These are phyloP conservation scores for Latrodectus elegans DNA, from an alignment of 2,888 invertebrate species.

Conservation along the genomic window DNA sequence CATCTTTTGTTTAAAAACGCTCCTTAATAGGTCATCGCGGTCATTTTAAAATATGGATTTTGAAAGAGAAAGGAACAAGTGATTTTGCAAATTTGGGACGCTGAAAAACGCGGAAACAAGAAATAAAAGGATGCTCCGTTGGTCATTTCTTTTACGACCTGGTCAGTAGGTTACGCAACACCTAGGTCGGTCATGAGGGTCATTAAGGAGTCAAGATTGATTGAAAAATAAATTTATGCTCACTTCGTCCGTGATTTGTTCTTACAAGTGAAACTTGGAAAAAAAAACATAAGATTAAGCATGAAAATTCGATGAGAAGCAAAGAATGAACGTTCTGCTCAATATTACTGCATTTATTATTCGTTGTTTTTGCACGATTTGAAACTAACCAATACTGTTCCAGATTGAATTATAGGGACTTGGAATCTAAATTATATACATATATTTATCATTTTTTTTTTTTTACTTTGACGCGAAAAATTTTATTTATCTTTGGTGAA, in stretches of 20 bases:
- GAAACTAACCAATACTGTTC: no score
- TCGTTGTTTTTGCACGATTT: no score
- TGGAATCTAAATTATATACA: no score
- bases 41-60: background rate
- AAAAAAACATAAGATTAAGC: background rate
- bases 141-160: slow-evolving; percentile 37
- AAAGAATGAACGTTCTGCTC: background rate
- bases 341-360: no score
- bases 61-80: slow-evolving; percentile 2
- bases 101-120: slow-evolving; percentile 23
- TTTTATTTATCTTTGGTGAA: no score
- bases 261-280: background rate
- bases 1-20: slow-evolving; percentile 10
- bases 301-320: background rate
- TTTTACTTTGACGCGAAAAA: no score
- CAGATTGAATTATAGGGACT: no score
- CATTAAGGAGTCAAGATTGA: background rate
- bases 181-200: slow-evolving; percentile 11
- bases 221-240: background rate
- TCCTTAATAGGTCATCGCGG: slow-evolving; percentile 26
- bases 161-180: slow-evolving; percentile 36
- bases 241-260: background rate
- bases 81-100: slow-evolving; percentile 22
- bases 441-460: no score
- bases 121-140: slow-evolving; percentile 5